Percentiles rank a stretch among this genome's conserved stretches.
These are phyloP conservation scores for Andrena bicolor DNA, from an alignment of 2,888 invertebrate genomes.

Conservation along the genomic window DNA sequence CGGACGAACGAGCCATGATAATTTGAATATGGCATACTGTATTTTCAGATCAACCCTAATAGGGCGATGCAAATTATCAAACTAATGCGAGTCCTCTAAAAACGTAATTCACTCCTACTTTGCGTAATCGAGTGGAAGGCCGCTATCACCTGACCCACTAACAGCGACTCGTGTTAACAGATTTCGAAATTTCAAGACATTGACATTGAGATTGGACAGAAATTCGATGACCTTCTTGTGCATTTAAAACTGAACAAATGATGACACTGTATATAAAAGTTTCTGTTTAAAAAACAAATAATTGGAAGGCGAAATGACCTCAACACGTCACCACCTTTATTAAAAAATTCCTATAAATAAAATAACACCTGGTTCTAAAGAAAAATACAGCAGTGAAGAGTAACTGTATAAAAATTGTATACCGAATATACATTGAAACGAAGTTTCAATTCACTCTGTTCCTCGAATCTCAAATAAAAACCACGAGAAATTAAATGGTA, in stretches of 20 bases:
- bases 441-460: not conserved
- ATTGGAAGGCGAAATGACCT: conserved; percentile 12
- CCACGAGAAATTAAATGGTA: conserved; percentile 1
- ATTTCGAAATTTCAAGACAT: not conserved
- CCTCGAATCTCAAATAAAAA: conserved; percentile 28
- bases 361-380: not conserved
- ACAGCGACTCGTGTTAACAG: conserved; percentile 16
- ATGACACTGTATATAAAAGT: not conserved
- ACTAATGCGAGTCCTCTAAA: conserved; percentile 7
- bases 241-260: too few species aligned
- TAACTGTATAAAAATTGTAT: conserved; percentile 7
- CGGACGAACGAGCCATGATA: not conserved
- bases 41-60: conserved; percentile 9
- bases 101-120: conserved; percentile 44
- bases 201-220: not conserved
- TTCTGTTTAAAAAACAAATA: not conserved
- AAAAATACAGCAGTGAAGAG: not conserved
- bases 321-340: conserved; percentile 2
- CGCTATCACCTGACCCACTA: conserved; percentile 20
- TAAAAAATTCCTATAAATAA: conserved; percentile 19
- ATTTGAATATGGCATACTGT: conserved; percentile 14
- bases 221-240: too few species aligned
- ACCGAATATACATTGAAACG: not conserved
- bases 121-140: conserved; percentile 30
- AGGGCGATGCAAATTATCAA: conserved; percentile 8